A percentile compares a stretch with the other conserved stretches of the same genome.
phyloP scores from a whole-genome alignment of 2,797 vertebrate genomes.

The Chaetophractus vellerosus region DNA sequence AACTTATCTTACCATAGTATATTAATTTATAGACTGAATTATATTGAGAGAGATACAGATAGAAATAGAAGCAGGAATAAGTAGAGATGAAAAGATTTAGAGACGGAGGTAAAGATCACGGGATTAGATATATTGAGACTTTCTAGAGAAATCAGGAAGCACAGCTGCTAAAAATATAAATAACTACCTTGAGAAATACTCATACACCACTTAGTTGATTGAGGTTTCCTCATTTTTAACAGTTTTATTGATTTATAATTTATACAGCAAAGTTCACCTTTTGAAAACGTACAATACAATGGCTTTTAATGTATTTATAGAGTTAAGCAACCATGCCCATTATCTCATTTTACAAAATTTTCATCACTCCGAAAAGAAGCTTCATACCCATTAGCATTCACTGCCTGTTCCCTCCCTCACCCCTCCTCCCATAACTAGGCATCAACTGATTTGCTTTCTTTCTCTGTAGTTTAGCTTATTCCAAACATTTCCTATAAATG shows the following conservation, averaged over 20 bases:
- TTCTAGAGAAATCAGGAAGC: conserved; percentile 3
- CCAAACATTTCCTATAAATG: neutral
- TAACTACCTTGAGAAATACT: conserved; percentile 9
- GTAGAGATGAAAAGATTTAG: neutral
- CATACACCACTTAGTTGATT: neutral
- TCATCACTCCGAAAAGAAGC: too few species aligned
- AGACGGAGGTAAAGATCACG: neutral
- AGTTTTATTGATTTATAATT: conserved; percentile 30
- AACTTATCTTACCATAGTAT: neutral
- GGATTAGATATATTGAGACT: conserved; percentile 19
- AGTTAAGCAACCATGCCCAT: neutral
- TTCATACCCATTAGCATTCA: too few species aligned
- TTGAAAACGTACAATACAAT: conserved; percentile 9
- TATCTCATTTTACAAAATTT: conserved; percentile 2
- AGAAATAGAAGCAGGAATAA: neutral
- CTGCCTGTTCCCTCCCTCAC: neutral
- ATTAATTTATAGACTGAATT: conserved; percentile 54
- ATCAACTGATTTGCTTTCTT: too few species aligned
- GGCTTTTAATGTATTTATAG: neutral
- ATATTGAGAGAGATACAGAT: neutral
- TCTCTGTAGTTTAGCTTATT: neutral
- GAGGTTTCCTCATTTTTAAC: conserved; percentile 30
- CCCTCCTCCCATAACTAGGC: neutral
- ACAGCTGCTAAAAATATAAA: neutral
- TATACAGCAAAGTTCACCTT: neutral